Evolutionary conservation across 2,797 vertebrate genomes (phyloP).

Genomic region (Taeniopygia guttata): DNA sequence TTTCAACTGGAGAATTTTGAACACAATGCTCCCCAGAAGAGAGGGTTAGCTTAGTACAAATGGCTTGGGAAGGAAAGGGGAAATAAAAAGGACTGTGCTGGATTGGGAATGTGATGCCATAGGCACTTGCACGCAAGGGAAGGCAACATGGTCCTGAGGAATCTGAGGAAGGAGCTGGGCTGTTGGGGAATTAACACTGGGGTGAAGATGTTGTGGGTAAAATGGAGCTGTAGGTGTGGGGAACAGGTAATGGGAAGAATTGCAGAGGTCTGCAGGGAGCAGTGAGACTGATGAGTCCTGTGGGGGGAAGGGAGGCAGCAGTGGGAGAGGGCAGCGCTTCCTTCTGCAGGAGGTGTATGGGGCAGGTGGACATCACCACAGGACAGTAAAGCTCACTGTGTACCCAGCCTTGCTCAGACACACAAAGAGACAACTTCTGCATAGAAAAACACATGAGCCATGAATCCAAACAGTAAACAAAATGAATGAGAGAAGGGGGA

Average conservation of each 20-base stretch:
- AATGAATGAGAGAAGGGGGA: neutral
- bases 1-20: neutral
- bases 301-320: fast-evolving
- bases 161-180: neutral
- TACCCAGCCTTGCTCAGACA: neutral
- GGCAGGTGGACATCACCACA: neutral
- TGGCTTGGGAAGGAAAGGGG: neutral
- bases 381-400: neutral
- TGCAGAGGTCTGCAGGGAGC: neutral
- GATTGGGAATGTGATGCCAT: neutral
- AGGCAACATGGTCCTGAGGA: neutral
- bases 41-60: neutral
- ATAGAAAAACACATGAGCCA: neutral
- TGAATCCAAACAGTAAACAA: neutral
- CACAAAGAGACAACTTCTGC: neutral
- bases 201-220: neutral
- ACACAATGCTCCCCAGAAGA: neutral
- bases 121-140: neutral
- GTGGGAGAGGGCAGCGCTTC: neutral
- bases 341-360: neutral
- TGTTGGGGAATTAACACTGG: neutral
- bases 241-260: neutral
- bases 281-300: neutral
- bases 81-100: neutral
- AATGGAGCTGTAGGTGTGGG: neutral